A percentile compares a stretch with the other conserved stretches of the same genome.
Conservation (phyloP, 92 coral and sea anemone species). For the Blastomussa wellsi region DNA sequence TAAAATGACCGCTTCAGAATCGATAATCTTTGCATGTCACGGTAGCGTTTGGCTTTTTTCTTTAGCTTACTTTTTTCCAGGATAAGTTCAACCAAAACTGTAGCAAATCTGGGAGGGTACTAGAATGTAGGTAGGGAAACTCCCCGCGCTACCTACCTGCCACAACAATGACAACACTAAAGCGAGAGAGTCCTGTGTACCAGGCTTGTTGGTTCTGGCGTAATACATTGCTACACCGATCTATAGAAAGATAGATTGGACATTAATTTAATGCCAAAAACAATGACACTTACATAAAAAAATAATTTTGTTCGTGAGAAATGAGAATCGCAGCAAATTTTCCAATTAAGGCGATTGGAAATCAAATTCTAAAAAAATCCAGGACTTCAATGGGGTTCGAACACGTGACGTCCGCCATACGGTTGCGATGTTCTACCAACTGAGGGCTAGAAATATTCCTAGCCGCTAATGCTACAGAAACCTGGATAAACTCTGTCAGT, state of each 20-base stretch:
- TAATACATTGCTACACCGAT: constrained; percentile 96
- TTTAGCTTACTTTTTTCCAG: no score
- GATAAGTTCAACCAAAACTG: neutral
- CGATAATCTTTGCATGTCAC: no score
- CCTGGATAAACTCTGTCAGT: no score
- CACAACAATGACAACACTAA: constrained; percentile 85
- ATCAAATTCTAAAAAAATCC: no score
- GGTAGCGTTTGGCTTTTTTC: no score
- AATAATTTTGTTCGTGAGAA: neutral
- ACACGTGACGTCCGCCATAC: no score
- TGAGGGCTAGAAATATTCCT: no score
- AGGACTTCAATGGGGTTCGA: no score
- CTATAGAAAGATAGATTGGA: constrained; percentile 27
- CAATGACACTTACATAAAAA: neutral
- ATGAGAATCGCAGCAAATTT: no score
- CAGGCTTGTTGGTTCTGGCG: constrained; percentile 92
- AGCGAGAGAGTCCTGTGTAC: constrained; percentile 92
- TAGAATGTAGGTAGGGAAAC: neutral
- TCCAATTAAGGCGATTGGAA: no score
- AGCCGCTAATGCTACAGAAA: no score
- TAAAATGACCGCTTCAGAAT: neutral
- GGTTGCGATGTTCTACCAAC: no score
- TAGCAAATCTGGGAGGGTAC: neutral
- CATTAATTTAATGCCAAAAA: neutral
- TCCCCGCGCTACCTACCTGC: constrained; percentile 70